Evolutionary conservation across 2,888 invertebrate genomes (phyloP).

Genomic region (Tryphoninae sp.): DNA sequence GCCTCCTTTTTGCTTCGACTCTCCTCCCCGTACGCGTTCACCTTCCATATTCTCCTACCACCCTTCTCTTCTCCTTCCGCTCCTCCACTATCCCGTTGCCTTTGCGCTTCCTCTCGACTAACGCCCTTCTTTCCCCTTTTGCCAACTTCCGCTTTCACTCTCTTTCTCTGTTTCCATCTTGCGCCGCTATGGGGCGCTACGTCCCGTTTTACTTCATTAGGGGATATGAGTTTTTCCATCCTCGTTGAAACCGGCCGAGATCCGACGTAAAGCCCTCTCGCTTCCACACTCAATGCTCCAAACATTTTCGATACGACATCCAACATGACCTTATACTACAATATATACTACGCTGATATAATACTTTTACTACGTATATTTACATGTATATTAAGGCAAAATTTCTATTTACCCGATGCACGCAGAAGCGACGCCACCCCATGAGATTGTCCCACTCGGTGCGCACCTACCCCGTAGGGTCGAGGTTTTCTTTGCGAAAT

Average conservation of each 20-base stretch:
- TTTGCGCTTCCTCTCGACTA: slow-evolving; percentile 48
- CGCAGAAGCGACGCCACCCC: slow-evolving; percentile 17
- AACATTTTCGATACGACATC: slow-evolving; percentile 43
- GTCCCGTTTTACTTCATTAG: slow-evolving; percentile 76
- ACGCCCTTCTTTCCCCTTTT: slow-evolving; percentile 43
- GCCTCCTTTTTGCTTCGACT: slow-evolving; percentile 21
- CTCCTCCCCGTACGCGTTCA: slow-evolving; percentile 37
- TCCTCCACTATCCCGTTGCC: slow-evolving; percentile 43
- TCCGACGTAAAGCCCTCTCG: slow-evolving; percentile 63
- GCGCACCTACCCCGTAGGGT: neutral
- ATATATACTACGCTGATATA: slow-evolving; percentile 1
- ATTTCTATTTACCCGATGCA: slow-evolving; percentile 41
- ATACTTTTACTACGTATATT: slow-evolving; percentile 2
- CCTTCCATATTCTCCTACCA: slow-evolving; percentile 48
- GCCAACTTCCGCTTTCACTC: slow-evolving; percentile 36
- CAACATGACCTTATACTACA: neutral
- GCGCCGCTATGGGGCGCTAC: slow-evolving; percentile 53
- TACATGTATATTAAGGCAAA: slow-evolving; percentile 29
- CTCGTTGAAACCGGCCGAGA: slow-evolving; percentile 63
- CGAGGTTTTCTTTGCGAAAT: neutral
- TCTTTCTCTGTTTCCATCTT: slow-evolving; percentile 44
- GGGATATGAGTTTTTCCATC: slow-evolving; percentile 76
- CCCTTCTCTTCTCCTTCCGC: slow-evolving; percentile 35
- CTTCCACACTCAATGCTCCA: slow-evolving; percentile 45
- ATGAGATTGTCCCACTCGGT: neutral